Evolutionary conservation across 2,113 vertebrate genomes (phyloP).

Genomic region (Oncorhynchus mykiss): DNA sequence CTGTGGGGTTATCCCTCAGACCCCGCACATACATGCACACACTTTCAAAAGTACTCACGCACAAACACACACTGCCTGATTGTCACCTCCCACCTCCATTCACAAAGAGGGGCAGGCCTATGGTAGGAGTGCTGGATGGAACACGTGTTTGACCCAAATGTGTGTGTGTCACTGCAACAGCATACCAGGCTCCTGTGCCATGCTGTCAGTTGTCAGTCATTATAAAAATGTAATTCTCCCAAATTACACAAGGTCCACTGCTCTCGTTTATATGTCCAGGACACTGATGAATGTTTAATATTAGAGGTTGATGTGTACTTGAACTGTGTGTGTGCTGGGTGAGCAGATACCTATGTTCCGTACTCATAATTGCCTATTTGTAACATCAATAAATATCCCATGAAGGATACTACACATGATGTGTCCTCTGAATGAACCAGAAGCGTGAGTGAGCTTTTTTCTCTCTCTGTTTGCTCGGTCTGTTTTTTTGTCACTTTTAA

Average conservation of each 20-base stretch:
- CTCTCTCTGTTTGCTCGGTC: conserved; percentile 3
- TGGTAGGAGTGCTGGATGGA: conserved; percentile 31
- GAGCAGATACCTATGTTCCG: no score
- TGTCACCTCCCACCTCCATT: no score
- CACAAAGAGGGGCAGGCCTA: conserved; percentile 28
- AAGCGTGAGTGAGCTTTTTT: conserved; percentile 9
- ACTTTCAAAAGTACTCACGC: no score
- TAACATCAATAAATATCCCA: not conserved
- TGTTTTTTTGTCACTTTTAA: conserved; percentile 47
- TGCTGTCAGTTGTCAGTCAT: no score
- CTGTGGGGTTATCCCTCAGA: conserved; percentile 21
- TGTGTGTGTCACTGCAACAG: conserved; percentile 42
- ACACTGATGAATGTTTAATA: no score
- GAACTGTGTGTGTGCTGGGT: no score
- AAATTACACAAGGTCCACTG: conserved; percentile 25
- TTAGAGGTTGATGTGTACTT: no score
- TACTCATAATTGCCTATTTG: no score
- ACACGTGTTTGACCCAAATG: conserved; percentile 35
- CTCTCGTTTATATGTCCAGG: conserved; percentile 7
- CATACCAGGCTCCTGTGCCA: conserved; percentile 29
- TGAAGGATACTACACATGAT: not conserved
- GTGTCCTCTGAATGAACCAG: not conserved
- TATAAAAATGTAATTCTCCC: conserved; percentile 24
- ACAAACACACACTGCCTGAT: conserved; percentile 7
- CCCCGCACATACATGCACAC: conserved; percentile 31